These are phyloP conservation scores for Pachypeltis micranthus DNA, from an alignment of 1,140 invertebrate genomes.

Conservation along the genomic window DNA sequence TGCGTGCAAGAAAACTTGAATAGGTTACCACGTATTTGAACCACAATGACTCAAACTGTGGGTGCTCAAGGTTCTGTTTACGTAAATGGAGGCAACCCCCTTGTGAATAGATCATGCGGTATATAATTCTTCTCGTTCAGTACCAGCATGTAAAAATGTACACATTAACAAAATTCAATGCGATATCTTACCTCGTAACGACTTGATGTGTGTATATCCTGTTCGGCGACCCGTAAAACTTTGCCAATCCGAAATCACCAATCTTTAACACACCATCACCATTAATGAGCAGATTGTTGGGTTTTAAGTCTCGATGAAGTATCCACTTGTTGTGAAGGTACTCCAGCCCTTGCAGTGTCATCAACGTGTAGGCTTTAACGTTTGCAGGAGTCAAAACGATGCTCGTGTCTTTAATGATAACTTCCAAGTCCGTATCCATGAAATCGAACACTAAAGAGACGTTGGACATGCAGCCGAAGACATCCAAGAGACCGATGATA, in stretches of 20 bases:
- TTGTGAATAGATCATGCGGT: too few relatives aligned
- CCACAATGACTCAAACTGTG: too few relatives aligned
- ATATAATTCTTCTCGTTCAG: too few relatives aligned
- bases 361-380: conserved; percentile 91
- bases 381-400: conserved; percentile 85
- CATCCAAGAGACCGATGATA: conserved; percentile 80
- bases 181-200: conserved; percentile 90
- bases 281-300: conserved; percentile 95
- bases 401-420: conserved; percentile 72
- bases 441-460: conserved; percentile 99
- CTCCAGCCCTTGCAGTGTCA: conserved; percentile 89
- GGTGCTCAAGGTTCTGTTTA: too few relatives aligned
- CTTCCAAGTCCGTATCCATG: conserved; percentile 98
- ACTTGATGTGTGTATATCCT: conserved; percentile 97
- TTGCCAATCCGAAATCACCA: conserved; percentile 97
- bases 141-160: too few relatives aligned
- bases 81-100: too few relatives aligned
- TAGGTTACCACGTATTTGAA: too few relatives aligned
- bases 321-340: conserved; percentile 96
- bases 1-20: too few relatives aligned
- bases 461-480: conserved; percentile 95
- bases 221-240: conserved; percentile 92
- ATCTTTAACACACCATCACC: conserved; percentile 85
- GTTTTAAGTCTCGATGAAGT: conserved; percentile 95
- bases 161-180: too few relatives aligned